Conservation (phyloP, 2,797 vertebrate genomes). For the Ibycter americanus region DNA sequence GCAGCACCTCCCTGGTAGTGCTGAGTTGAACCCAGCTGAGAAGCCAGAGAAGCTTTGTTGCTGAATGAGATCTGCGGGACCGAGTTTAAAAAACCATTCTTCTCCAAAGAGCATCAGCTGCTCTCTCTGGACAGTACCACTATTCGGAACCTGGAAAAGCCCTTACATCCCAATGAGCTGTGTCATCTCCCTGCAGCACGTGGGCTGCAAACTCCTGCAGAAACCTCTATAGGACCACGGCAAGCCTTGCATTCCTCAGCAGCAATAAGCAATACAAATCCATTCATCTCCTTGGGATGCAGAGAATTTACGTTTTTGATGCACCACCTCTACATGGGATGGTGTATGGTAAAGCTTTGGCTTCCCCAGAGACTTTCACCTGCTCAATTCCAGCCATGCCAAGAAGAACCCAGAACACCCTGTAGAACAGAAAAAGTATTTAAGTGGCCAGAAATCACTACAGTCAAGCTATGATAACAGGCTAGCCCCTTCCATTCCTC, state of each 20-base stretch:
- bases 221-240: neutral
- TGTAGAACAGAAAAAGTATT: accelerated
- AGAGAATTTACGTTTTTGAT: neutral
- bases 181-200: neutral
- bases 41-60: neutral
- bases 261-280: neutral
- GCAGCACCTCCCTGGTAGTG: neutral
- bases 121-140: neutral
- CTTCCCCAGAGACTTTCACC: neutral
- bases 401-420: neutral
- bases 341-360: neutral
- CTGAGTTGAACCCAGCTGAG: neutral
- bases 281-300: neutral
- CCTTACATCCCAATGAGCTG: neutral
- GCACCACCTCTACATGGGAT: neutral
- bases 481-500: neutral
- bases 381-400: neutral
- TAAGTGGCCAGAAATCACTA: neutral
- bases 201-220: neutral
- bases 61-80: neutral
- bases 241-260: neutral
- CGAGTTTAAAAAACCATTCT: neutral
- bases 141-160: neutral
- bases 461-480: neutral
- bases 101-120: neutral